Base-by-base conservation (phyloP, 1,140 invertebrate species). In the Zaprionus camerounensis region DNA sequence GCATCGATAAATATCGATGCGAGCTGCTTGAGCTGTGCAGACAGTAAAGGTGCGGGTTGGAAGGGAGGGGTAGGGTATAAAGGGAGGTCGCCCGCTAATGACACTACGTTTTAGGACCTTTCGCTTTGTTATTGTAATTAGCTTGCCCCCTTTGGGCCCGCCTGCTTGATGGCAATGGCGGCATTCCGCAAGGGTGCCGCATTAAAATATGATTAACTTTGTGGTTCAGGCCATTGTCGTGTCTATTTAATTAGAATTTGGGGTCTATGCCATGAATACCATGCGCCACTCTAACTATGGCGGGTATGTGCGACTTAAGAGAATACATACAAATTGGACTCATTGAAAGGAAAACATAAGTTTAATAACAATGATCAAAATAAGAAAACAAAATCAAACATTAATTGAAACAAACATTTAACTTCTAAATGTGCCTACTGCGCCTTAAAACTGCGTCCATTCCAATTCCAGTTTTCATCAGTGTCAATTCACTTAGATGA, bases 181-280 rank as follows among this genome's bases (percentile, higher is more conserved):
- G 38, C 20, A n/a, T 51, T 22, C 51, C 31, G 68, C 56, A 56
- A 73, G 80, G 80, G 69, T 82, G 66, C 80, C 70, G 70, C 83
- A 86, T 86, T 86, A 86, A 86, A 87, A 86, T 86, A 86, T 86
- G 84, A 86, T 86, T 86, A 86, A 86, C 83, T 86, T 82, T 86
- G 69, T 76, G 76, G 80, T 79, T 82, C 84, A 71, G 82, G 71
- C 72, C 83, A 82, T 77, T 87, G 83, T 87, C 80, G 83, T 86
- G 83, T 86, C 83, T 86, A 87, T 86, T 86, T 87, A 86, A 86
- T 86, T 86, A 86, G 72, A 82, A 87, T 44, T 71, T 57, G 49
- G 78, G 49, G 53, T 57, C 46, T 57, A 20, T 34, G 31, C 31
- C 53, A 56, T 67, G 57, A 49, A 58, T 5, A 5, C 7, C 20